phyloP scores from a whole-genome alignment of 2,888 invertebrate species.

The Ferdinandea cuprea region DNA sequence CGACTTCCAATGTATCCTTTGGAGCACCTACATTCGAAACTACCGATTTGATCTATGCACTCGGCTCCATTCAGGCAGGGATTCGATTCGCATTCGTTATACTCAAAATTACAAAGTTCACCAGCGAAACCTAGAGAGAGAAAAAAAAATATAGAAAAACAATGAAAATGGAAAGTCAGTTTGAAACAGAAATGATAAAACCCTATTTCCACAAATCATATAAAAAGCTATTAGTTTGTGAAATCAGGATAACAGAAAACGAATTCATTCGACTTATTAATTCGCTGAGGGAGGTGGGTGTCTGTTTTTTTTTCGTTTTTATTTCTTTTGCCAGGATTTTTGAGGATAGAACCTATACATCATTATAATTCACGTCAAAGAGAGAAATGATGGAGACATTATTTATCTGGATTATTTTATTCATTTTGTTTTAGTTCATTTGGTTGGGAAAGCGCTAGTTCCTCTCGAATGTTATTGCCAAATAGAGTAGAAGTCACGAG shows the following conservation, averaged over 20 bases:
- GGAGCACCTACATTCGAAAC: constrained; percentile 87
- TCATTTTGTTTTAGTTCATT: too few species aligned
- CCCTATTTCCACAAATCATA: constrained; percentile 52
- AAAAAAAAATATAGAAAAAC: not conserved
- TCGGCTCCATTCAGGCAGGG: constrained; percentile 90
- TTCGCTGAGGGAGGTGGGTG: constrained; percentile 14
- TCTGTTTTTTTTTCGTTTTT: not conserved
- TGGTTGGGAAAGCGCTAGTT: too few species aligned
- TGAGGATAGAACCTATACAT: too few species aligned
- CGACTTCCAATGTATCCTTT: constrained; percentile 88
- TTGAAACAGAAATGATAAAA: constrained; percentile 45
- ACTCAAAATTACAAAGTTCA: constrained; percentile 88
- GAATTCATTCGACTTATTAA: constrained; percentile 65
- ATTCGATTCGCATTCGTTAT: constrained; percentile 90
- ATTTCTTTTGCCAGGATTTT: not conserved
- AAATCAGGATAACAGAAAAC: constrained; percentile 57
- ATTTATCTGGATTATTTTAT: too few species aligned
- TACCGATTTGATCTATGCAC: constrained; percentile 89
- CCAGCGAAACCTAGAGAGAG: constrained; percentile 87
- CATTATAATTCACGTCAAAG: too few species aligned
- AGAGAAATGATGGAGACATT: too few species aligned
- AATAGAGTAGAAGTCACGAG: too few species aligned
- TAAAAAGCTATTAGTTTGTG: constrained; percentile 59
- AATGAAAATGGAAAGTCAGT: constrained; percentile 26
- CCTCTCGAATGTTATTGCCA: too few species aligned